Evolutionary conservation across 1,140 invertebrate genomes (phyloP).

Genomic region (Pomacea maculata): DNA sequence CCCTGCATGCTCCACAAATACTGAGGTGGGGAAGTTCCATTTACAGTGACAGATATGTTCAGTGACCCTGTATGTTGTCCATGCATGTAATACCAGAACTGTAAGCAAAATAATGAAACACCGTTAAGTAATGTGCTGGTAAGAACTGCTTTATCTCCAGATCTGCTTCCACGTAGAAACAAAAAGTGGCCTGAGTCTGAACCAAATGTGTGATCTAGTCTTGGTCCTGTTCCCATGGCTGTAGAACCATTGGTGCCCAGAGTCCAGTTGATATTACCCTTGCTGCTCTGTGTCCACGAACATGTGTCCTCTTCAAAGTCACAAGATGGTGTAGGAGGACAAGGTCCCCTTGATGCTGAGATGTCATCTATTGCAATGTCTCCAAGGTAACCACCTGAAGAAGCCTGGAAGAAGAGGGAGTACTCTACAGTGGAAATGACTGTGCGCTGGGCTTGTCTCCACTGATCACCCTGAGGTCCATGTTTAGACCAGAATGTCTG

Average conservation of each 20-base stretch:
- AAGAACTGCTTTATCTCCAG: conserved; percentile 44
- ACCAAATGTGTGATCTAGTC: conserved; percentile 76
- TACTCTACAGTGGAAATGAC: conserved; percentile 6
- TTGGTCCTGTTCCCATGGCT: conserved; percentile 76
- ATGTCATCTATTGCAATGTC: conserved; percentile 60
- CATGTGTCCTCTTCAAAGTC: conserved; percentile 56
- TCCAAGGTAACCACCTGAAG: conserved; percentile 5
- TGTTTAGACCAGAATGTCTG: conserved; percentile 39
- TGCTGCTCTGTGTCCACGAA: conserved; percentile 41
- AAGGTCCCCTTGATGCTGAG: conserved; percentile 31
- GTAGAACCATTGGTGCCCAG: conserved; percentile 50
- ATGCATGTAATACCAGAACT: conserved; percentile 82
- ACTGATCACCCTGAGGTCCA: conserved; percentile 56
- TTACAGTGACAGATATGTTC: conserved; percentile 37
- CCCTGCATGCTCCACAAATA: conserved; percentile 63
- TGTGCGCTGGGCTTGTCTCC: conserved; percentile 38
- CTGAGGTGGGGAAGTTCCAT: conserved; percentile 19
- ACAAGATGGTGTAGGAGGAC: conserved; percentile 41
- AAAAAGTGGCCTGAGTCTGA: conserved; percentile 54
- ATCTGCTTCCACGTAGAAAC: conserved; percentile 47
- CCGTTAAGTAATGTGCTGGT: conserved; percentile 25
- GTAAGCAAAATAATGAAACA: conserved; percentile 35
- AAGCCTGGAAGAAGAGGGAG: conserved; percentile 18
- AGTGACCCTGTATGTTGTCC: conserved; percentile 66
- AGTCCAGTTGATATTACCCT: conserved; percentile 57